A percentile compares a stretch with the other conserved stretches of the same genome.
phyloP scores from a whole-genome alignment of 2,888 invertebrate genomes.

The Tachystola acroxantha region DNA sequence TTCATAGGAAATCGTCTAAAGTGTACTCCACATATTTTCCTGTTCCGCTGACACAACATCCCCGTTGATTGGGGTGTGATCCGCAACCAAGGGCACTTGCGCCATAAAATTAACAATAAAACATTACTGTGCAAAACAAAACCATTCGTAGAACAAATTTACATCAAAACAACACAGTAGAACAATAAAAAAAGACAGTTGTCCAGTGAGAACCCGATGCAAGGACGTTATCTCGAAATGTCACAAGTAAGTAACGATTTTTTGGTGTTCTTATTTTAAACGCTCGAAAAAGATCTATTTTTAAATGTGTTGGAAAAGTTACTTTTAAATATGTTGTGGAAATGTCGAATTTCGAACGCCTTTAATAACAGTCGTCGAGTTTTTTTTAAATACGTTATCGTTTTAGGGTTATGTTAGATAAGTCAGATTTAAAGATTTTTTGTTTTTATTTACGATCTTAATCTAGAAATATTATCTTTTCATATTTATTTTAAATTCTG shows the following conservation, averaged over 20 bases:
- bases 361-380: background rate
- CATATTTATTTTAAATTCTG: too few relatives aligned
- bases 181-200: constrained; percentile 13
- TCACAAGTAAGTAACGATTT: constrained; percentile 54
- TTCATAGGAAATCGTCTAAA: too few relatives aligned
- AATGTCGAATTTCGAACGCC: constrained; percentile 1
- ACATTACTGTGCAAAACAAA: constrained; percentile 44
- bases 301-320: constrained; percentile 15
- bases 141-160: constrained; percentile 18
- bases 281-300: constrained; percentile 26
- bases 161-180: constrained; percentile 9
- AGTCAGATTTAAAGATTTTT: too few relatives aligned
- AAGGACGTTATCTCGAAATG: constrained; percentile 17
- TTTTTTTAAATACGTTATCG: background rate
- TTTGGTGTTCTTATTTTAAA: constrained; percentile 33
- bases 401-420: constrained; percentile 2
- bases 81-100: constrained; percentile 44
- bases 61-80: constrained; percentile 67
- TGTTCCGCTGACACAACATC: constrained; percentile 49
- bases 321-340: constrained; percentile 6
- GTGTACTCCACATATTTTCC: constrained; percentile 35
- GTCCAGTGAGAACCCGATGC: constrained; percentile 7
- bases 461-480: too few relatives aligned
- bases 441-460: too few relatives aligned
- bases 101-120: constrained; percentile 59